phyloP scores from a whole-genome alignment of 2,888 invertebrate genomes.

The Chironomus tentans region DNA sequence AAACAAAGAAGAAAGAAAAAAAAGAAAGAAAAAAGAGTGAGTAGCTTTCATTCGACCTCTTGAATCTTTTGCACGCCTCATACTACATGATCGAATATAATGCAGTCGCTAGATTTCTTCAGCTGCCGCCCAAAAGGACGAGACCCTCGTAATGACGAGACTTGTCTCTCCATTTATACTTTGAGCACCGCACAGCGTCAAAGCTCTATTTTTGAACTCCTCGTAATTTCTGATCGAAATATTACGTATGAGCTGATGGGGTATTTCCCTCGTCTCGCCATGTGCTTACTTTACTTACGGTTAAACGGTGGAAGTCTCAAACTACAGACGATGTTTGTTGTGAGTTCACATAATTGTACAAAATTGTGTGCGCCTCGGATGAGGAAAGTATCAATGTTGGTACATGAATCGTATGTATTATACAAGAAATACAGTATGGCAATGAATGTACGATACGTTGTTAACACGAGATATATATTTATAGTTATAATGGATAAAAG shows the following conservation, averaged over 20 bases:
- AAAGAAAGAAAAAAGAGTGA: not conserved
- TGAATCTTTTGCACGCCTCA: not conserved
- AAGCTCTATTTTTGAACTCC: conserved; percentile 20
- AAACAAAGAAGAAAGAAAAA: not conserved
- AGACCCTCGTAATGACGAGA: not conserved
- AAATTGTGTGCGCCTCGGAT: no score
- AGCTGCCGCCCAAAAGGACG: conserved; percentile 25
- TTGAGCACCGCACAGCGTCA: not conserved
- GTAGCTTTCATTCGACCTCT: not conserved
- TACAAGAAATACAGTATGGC: no score
- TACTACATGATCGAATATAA: conserved; percentile 25
- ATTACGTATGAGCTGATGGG: not conserved
- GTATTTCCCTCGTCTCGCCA: not conserved
- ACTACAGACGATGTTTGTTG: no score
- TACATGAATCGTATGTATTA: no score
- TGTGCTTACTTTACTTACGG: no score
- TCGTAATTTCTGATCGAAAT: conserved; percentile 24
- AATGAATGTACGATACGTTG: not conserved
- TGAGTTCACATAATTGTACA: no score
- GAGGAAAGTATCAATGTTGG: no score
- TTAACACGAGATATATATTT: not conserved
- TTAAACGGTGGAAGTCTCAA: no score
- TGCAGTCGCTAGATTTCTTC: conserved; percentile 26
- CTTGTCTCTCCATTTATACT: not conserved
- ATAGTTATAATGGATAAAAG: not conserved